A percentile compares a stretch with the other conserved stretches of the same genome.
Evolutionary conservation across 37 sponge, comb jelly and placozoan genomes (phyloP).

Genomic region (Lycopodina hypogea): DNA sequence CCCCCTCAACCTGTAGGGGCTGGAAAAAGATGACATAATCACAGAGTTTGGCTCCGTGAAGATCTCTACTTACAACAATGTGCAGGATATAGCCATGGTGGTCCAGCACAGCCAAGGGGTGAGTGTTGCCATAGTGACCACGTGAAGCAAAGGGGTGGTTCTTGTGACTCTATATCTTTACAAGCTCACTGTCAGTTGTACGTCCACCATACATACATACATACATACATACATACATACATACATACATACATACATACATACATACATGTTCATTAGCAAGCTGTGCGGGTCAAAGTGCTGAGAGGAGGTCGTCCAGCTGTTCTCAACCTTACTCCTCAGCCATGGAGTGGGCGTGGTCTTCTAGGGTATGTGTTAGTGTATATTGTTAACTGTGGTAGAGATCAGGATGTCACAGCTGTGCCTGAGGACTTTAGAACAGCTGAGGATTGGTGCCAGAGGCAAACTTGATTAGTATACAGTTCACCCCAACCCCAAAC

Average conservation of each 20-base stretch:
- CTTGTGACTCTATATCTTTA: too few relatives aligned
- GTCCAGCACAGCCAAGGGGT: conserved; percentile 82
- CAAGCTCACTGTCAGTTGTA: too few relatives aligned
- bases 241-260: too few relatives aligned
- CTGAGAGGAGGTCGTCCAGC: conserved; percentile 26
- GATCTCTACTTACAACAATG: conserved; percentile 46
- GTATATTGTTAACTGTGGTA: too few relatives aligned
- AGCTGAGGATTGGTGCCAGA: too few relatives aligned
- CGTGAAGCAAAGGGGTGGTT: too few relatives aligned
- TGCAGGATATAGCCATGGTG: conserved; percentile 59
- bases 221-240: too few relatives aligned
- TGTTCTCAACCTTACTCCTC: conserved; percentile 55
- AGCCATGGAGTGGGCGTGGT: conserved; percentile 76
- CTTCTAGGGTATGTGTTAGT: conserved; percentile 65
- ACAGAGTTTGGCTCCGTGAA: conserved; percentile 77
- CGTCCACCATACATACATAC: background rate
- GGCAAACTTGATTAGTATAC: too few relatives aligned
- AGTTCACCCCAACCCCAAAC: too few relatives aligned
- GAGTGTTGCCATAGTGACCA: too few relatives aligned
- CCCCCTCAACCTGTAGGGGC: conserved; percentile 41
- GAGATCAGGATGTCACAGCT: too few relatives aligned
- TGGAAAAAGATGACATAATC: conserved; percentile 66
- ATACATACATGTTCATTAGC: background rate
- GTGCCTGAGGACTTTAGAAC: too few relatives aligned
- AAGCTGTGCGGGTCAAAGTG: conserved; percentile 63